Evolutionary conservation across 2,113 vertebrate genomes (phyloP).

Genomic region (Pelusios castaneus): DNA sequence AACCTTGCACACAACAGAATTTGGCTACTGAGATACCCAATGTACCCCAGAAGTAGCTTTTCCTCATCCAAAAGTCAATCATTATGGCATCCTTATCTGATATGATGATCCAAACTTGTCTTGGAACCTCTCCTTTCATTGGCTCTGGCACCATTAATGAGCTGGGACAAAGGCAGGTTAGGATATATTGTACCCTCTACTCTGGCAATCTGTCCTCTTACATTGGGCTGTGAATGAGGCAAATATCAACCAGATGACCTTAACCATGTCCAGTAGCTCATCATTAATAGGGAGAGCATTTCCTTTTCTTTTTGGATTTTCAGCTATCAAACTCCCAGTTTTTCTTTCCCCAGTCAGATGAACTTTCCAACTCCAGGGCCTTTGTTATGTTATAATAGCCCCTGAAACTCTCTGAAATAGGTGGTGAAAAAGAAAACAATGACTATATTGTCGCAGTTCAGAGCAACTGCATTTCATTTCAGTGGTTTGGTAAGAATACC

Average conservation of each 20-base stretch:
- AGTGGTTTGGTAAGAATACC: background rate
- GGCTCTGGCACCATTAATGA: background rate
- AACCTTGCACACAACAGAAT: background rate
- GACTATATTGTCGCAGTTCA: background rate
- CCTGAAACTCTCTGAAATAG: background rate
- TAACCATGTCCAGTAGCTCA: background rate
- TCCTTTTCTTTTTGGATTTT: background rate
- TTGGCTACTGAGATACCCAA: background rate
- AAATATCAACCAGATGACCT: background rate
- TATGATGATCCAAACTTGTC: background rate
- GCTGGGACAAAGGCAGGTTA: background rate
- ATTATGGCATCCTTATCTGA: fast-evolving
- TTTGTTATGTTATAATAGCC: background rate
- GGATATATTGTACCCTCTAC: background rate
- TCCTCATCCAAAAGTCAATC: background rate
- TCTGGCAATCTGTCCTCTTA: background rate
- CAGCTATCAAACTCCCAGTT: no score
- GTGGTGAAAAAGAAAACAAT: background rate
- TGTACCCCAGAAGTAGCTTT: background rate
- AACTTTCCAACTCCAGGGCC: no score
- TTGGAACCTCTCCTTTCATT: background rate
- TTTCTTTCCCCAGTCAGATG: no score
- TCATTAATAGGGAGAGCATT: background rate
- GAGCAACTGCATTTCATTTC: background rate
- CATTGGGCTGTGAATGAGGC: background rate